Evolutionary conservation across 2,888 invertebrate genomes (phyloP), one percentile per base, ranked within the genome.

Genomic region (Tachina fera): DNA sequence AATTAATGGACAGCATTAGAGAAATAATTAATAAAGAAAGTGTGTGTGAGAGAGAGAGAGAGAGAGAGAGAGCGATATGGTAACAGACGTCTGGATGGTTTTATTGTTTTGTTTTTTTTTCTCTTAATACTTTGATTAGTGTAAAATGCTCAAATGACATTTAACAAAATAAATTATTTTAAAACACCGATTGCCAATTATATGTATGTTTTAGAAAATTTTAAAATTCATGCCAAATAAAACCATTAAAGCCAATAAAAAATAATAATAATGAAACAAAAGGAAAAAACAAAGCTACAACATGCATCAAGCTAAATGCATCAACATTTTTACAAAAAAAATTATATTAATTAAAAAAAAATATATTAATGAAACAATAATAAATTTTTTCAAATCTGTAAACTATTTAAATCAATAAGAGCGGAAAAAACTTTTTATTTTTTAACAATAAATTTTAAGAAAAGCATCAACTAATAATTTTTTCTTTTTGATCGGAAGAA

Each of bases 1-100:
- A 70, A 19, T 63, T 39, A 78, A 68, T 58, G 9, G 39, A 84
- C 79, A 79, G 87, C 83, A 78, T 87, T 81, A 87, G 85, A 75
- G 70, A 88, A 77, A 72, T 68, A 76, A 56, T 71, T 84, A 84
- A 60, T 2, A 31, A 31, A 31, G 31, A 31, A 31, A 31, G 31
- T 31, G 31, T 31, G 22, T 22, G 22, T 39, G 65, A 83, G 11
- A 47, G n/a, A n/a, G n/a, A n/a, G n/a, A n/a, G n/a, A n/a, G 6
- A 60, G 60, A 63, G 6, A 60, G 60, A 63, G 56, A 83, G 14
- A 65, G 60, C 45, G 84, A 75, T 82, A 77, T 76, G 82, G 77
- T 71, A 84, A 80, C 72, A 79, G 84, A 76, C 72, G 72, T 67
- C 70, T 65, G 47, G 47, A 56, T 53, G 60, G 58, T 49, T 60